Base-by-base conservation (phyloP, 2,888 invertebrate species). In the Epinotia brunnichana region DNA sequence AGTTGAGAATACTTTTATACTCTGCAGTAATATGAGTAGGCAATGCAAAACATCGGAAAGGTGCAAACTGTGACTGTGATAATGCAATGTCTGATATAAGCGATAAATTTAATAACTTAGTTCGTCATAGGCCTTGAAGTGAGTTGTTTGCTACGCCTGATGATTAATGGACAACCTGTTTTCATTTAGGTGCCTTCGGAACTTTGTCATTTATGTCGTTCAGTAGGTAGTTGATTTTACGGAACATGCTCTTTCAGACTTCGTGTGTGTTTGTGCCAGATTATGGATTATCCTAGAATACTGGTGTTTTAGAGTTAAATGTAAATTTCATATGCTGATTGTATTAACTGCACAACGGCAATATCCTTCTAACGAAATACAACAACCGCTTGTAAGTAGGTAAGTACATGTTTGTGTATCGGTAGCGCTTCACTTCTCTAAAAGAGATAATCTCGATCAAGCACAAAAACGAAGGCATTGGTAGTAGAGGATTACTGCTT, bases 181-280 rank as follows among this genome's bases (percentile, higher is more conserved):
- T 19, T 61, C 67, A 56, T 61, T 48, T 44, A 69, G 9, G 35
- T 35, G 29, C 21, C 19, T n/a, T 35, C 24, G 13, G 54, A 67
- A 19, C 15, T 51, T 13, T 44, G 53, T 67, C 54, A 66, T 59
- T 29, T 39, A 71, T 59, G 63, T 53, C 44, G 60, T 44, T 51
- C n/a, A n/a, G n/a, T n/a, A n/a, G n/a, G 11, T 17, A 59, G 57
- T 54, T 29, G 60, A 60, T 39, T 53, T 17, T 54, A n/a, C n/a
- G 41, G 21, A 53, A 41, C 48, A 51, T 19, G 48, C 48, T 48
- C 48, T 48, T 48, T n/a, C n/a, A 48, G 29, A n/a, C 69, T 54
- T 69, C 69, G 69, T 69, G 69, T 69, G 69, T 54, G 69, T 69
- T 54, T 53, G 7, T 24, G 24, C 53, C n/a, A 54, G 61, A 39